These are phyloP conservation scores for Gobiocypris rarus DNA, from an alignment of 2,113 vertebrate genomes.

Conservation along the genomic window DNA sequence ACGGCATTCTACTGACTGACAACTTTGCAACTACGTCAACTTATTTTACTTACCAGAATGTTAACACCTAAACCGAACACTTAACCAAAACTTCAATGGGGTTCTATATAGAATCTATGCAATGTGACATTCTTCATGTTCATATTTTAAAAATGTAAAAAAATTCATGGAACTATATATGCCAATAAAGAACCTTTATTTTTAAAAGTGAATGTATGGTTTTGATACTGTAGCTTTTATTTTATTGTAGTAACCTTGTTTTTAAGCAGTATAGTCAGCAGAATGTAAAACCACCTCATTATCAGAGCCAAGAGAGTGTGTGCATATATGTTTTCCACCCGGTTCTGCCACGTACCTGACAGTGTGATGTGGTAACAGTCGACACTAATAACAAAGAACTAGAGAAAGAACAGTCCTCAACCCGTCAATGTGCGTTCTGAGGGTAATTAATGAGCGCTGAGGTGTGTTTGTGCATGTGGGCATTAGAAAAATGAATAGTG, in stretches of 20 bases:
- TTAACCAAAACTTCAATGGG: too few relatives aligned
- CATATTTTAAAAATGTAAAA: not conserved
- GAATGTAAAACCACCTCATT: constrained; percentile 8
- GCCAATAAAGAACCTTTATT: too few relatives aligned
- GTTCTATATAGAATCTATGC: too few relatives aligned
- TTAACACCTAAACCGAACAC: too few relatives aligned
- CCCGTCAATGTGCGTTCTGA: constrained; percentile 1
- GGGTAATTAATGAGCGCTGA: not conserved
- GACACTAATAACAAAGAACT: not conserved
- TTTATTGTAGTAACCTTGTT: not conserved
- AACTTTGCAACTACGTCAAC: too few relatives aligned
- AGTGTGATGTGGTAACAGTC: not conserved
- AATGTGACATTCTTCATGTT: not conserved
- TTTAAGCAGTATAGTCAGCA: constrained; percentile 17
- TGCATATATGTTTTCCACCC: not conserved
- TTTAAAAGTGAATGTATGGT: not conserved
- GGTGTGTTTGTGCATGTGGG: not conserved
- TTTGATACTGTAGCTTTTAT: not conserved
- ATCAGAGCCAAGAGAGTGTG: not conserved
- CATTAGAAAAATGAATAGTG: not conserved
- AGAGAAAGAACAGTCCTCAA: not conserved
- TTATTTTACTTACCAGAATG: too few relatives aligned
- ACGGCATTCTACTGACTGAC: too few relatives aligned
- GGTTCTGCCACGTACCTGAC: not conserved
- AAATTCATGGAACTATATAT: too few relatives aligned